Evolutionary conservation across 2,888 invertebrate species (phyloP).

Genomic region (Iselma pallidipennis): DNA sequence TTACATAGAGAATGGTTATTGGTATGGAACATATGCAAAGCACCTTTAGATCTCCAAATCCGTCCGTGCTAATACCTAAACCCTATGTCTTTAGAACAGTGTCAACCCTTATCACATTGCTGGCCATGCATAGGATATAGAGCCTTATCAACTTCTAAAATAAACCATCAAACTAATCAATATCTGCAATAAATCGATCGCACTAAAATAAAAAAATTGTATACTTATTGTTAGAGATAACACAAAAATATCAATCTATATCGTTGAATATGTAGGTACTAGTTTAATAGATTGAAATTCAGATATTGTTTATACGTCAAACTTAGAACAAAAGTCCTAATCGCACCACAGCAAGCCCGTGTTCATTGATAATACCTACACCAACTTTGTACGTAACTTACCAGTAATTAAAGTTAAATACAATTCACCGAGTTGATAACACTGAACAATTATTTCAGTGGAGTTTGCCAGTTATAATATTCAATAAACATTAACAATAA

Average conservation of each 20-base stretch:
- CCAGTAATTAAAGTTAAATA: constrained; percentile 19
- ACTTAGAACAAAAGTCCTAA: constrained; percentile 17
- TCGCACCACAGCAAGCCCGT: constrained; percentile 8
- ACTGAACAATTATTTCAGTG: neutral
- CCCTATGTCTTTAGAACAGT: neutral
- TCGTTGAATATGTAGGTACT: constrained; percentile 9
- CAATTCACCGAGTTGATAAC: neutral
- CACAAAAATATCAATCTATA: constrained; percentile 16
- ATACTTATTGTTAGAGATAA: too few relatives aligned
- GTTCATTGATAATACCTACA: constrained; percentile 13
- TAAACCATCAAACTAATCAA: too few relatives aligned
- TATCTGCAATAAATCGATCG: too few relatives aligned
- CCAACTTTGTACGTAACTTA: constrained; percentile 15
- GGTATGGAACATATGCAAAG: neutral
- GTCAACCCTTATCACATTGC: neutral
- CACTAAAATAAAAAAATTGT: too few relatives aligned
- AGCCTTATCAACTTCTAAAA: neutral
- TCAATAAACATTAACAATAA: neutral
- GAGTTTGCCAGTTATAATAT: neutral
- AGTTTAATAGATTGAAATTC: constrained; percentile 22
- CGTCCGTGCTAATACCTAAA: neutral
- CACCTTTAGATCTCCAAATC: neutral
- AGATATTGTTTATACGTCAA: constrained; percentile 19
- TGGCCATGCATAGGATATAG: neutral
- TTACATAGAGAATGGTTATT: neutral